Conservation (phyloP, 2,888 invertebrate genomes). For the Halictus ligatus region DNA sequence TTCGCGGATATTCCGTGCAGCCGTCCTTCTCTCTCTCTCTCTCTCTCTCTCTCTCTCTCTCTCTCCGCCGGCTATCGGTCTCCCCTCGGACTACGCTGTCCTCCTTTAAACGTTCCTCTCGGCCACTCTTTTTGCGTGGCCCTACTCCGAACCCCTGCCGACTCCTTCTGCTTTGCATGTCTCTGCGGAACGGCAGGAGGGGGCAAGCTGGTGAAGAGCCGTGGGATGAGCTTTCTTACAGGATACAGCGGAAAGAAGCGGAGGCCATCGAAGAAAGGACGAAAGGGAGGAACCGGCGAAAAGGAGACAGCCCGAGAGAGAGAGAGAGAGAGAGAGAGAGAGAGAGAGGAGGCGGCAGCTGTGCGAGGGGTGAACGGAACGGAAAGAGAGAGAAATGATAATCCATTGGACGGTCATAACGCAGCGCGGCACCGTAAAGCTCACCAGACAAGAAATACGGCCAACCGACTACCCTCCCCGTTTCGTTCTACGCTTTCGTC, state of each 20-base stretch:
- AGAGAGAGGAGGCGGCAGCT: slow-evolving; percentile 9
- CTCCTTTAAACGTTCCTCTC: background rate
- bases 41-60: slow-evolving; percentile 2
- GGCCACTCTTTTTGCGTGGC: slow-evolving; percentile 11
- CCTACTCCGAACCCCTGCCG: slow-evolving; percentile 34
- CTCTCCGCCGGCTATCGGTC: slow-evolving; percentile 13
- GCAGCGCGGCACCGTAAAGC: slow-evolving; percentile 81
- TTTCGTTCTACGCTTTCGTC: slow-evolving; percentile 56
- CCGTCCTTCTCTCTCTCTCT: background rate
- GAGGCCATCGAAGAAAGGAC: slow-evolving; percentile 39
- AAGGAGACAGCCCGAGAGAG: slow-evolving; percentile 45
- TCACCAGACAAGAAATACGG: slow-evolving; percentile 84
- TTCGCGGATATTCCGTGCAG: slow-evolving; percentile 50
- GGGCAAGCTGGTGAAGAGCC: background rate
- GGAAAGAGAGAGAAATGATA: slow-evolving; percentile 79
- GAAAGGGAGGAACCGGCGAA: slow-evolving; percentile 36
- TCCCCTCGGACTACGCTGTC: background rate
- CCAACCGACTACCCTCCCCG: slow-evolving; percentile 75
- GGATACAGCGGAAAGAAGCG: slow-evolving; percentile 63
- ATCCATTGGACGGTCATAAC: slow-evolving; percentile 84
- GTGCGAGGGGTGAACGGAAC: slow-evolving; percentile 43
- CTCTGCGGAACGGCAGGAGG: slow-evolving; percentile 56
- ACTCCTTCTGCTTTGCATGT: slow-evolving; percentile 72
- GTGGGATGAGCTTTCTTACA: slow-evolving; percentile 65
- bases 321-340: slow-evolving; percentile 33